Evolutionary conservation across 1,140 invertebrate genomes (phyloP).

Genomic region (Globodera ellingtonae): DNA sequence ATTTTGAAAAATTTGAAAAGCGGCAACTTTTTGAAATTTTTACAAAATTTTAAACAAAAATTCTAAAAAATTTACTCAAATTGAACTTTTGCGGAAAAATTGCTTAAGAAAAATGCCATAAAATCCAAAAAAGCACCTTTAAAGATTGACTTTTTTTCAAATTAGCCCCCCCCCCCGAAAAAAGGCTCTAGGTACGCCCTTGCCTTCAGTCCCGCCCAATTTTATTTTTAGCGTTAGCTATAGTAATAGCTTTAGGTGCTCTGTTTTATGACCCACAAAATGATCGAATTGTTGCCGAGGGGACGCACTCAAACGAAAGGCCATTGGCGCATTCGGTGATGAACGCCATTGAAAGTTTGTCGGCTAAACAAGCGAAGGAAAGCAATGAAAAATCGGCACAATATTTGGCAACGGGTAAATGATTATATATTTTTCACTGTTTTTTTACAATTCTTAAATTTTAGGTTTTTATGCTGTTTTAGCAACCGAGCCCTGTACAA

Average conservation of each 20-base stretch:
- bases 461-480: conserved; percentile 33
- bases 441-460: neutral
- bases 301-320: neutral
- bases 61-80: too few species aligned
- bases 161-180: too few species aligned
- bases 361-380: conserved; percentile 18
- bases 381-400: conserved; percentile 5
- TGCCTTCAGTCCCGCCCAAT: neutral
- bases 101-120: too few species aligned
- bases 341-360: conserved; percentile 18
- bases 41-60: too few species aligned
- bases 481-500: conserved; percentile 33
- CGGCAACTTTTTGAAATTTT: too few species aligned
- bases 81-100: too few species aligned
- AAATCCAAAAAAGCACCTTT: too few species aligned
- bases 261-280: conserved; percentile 29
- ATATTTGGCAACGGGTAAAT: conserved; percentile 39
- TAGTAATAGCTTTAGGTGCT: conserved; percentile 15
- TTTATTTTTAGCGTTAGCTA: neutral
- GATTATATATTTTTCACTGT: neutral
- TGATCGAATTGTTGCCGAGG: conserved; percentile 26
- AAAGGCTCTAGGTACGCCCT: too few species aligned
- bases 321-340: conserved; percentile 34
- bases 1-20: too few species aligned
- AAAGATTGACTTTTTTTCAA: too few species aligned